Percentiles rank a stretch among this genome's conserved stretches.
Evolutionary conservation across 2,797 vertebrate genomes (phyloP).

Genomic region (Phalloptychus januarius): DNA sequence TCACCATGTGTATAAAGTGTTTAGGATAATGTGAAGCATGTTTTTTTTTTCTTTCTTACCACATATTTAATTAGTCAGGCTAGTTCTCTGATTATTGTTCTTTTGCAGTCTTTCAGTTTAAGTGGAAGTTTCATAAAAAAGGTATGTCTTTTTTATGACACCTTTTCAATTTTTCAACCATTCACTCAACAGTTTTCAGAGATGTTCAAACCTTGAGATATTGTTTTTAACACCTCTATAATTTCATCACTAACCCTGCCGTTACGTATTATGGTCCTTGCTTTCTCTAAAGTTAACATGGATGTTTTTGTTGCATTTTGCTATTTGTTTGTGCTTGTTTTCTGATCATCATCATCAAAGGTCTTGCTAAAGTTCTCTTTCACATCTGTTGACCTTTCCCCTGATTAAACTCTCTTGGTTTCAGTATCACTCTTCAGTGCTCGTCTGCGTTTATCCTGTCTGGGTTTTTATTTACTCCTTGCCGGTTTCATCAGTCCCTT

Average conservation of each 20-base stretch:
- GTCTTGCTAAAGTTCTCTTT: not conserved
- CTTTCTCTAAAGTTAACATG: not conserved
- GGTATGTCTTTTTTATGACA: too few relatives aligned
- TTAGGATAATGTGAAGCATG: not conserved
- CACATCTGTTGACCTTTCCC: not conserved
- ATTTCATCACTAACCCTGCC: not conserved
- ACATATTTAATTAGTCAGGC: not conserved
- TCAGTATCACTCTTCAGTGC: not conserved
- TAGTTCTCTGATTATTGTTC: not conserved
- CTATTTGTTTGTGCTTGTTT: not conserved
- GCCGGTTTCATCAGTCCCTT: not conserved
- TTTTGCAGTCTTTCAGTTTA: not conserved
- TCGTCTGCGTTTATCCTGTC: not conserved
- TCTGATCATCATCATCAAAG: not conserved
- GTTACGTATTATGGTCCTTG: not conserved
- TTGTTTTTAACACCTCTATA: not conserved
- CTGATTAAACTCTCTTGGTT: not conserved
- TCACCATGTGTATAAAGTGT: not conserved
- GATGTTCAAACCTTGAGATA: not conserved
- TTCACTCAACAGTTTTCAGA: not conserved
- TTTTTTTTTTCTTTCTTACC: not conserved
- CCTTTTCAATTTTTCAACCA: not conserved
- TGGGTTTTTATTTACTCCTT: not conserved
- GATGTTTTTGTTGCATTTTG: not conserved
- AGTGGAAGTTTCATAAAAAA: too few relatives aligned